Base-by-base conservation (phyloP, 2,888 invertebrate species). In the Phyllotreta cruciferae region DNA sequence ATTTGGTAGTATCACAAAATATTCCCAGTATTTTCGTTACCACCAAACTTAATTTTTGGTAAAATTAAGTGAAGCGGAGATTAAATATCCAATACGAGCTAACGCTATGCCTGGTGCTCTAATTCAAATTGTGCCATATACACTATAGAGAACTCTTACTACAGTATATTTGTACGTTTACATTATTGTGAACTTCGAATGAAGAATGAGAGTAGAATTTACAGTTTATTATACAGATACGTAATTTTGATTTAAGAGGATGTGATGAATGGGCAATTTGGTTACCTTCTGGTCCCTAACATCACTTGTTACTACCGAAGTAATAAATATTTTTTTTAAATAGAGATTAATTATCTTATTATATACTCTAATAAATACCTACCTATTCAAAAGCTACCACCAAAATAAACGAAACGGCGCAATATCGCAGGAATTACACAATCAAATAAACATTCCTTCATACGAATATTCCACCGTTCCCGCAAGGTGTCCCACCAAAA, bases 1-100 rank as follows among this genome's bases (percentile, higher is more conserved):
- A 68, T 74, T 76, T 81, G 81, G 80, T 80, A 80, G 81, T 80
- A 80, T 81, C 80, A 80, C 79, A 80, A 81, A 80, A 80, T 80
- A 78, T 79, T 80, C 80, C 80, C 79, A 80, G 79, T 80, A 80
- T 80, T 80, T 80, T 79, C 78, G 79, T 78, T 80, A 79, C 80
- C 79, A 80, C 80, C 80, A 80, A 80, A 79, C 76, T 73, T 75
- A 77, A 75, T 75, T 76, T 71, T 71, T 71, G 68, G 66, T 67
- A 56, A 70, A 69, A 74, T 74, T 72, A 74, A 74, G 74, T 74
- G 66, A 71, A 73, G 70, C 72, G 67, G 67, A 69, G 45, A n/a
- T n/a, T 63, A 60, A 66, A 62, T 10, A 13, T 11, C 36, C 6
- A 52, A n/a, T 52, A 37, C 36, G 36, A 37, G 13, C 37, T 37